These are phyloP conservation scores for Psittacula derbiana DNA, from an alignment of 2,797 vertebrate genomes.

Conservation along the genomic window DNA sequence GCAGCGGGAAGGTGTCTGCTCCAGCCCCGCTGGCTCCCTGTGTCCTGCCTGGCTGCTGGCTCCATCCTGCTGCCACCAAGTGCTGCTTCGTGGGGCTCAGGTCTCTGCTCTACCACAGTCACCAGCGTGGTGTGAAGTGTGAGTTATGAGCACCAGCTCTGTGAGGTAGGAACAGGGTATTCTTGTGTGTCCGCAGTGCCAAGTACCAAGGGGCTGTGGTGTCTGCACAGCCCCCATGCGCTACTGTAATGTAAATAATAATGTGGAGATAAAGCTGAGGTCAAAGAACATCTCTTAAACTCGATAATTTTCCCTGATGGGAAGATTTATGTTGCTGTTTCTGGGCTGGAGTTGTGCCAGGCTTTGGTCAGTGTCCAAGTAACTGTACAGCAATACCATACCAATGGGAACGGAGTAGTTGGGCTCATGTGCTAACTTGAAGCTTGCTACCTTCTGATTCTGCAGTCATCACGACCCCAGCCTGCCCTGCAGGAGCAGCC, in stretches of 20 bases:
- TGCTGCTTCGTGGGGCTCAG: background rate
- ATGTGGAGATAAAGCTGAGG: background rate
- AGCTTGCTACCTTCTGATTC: background rate
- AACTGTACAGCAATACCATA: background rate
- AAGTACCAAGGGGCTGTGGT: background rate
- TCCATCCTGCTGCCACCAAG: background rate
- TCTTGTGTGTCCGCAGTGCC: background rate
- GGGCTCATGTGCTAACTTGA: background rate
- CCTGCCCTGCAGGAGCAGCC: background rate
- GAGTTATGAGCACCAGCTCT: background rate
- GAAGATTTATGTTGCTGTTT: background rate
- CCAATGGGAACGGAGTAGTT: background rate
- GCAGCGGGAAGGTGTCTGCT: background rate
- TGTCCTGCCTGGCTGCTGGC: background rate
- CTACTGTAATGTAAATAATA: background rate
- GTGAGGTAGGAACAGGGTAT: background rate
- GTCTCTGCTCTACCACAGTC: background rate
- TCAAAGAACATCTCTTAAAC: slow-evolving; percentile 16
- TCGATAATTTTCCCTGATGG: slow-evolving; percentile 3
- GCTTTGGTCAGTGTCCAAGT: background rate
- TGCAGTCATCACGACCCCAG: background rate
- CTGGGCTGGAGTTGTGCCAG: background rate
- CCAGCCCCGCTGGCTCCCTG: background rate
- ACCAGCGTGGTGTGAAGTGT: fast-evolving
- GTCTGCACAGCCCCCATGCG: background rate